These are phyloP conservation scores for Chitala chitala DNA, from an alignment of 2,113 vertebrate genomes.

Conservation along the genomic window DNA sequence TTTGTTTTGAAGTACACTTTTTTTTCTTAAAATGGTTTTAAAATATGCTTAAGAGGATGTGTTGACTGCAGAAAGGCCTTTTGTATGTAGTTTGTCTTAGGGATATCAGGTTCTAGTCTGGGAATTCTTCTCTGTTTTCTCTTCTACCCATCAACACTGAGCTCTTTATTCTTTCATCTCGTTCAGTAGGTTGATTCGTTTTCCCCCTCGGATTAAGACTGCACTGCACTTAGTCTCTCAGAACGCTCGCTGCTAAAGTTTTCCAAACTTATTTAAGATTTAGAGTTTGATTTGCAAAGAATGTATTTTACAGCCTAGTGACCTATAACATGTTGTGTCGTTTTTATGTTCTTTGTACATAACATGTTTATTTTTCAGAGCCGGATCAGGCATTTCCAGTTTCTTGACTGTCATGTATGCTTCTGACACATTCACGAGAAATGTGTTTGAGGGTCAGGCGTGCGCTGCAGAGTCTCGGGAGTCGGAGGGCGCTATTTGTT, in stretches of 20 bases:
- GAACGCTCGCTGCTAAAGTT: constrained; percentile 17
- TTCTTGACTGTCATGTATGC: not conserved
- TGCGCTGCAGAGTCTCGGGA: not conserved
- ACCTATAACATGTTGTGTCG: not conserved
- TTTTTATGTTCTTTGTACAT: not conserved
- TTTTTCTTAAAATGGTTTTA: not conserved
- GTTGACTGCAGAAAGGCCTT: not conserved
- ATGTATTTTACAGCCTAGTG: not conserved
- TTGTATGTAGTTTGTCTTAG: not conserved
- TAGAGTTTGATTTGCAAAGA: not conserved
- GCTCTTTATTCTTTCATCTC: constrained; percentile 16
- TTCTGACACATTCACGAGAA: not conserved
- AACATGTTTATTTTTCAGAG: not conserved
- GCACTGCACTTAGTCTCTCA: constrained; percentile 2
- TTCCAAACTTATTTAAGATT: not conserved
- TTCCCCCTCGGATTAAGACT: constrained; percentile 17
- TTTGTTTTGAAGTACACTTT: not conserved
- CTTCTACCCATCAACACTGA: constrained; percentile 9
- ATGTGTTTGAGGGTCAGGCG: not conserved
- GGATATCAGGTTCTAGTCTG: constrained; percentile 9
- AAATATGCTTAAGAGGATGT: constrained; percentile 18
- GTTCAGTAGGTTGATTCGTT: constrained; percentile 20
- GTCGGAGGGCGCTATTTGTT: not conserved
- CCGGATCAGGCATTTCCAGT: not conserved
- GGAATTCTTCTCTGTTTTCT: not conserved